Evolutionary conservation across 2,113 vertebrate genomes (phyloP).

Genomic region (Podilymbus podiceps): DNA sequence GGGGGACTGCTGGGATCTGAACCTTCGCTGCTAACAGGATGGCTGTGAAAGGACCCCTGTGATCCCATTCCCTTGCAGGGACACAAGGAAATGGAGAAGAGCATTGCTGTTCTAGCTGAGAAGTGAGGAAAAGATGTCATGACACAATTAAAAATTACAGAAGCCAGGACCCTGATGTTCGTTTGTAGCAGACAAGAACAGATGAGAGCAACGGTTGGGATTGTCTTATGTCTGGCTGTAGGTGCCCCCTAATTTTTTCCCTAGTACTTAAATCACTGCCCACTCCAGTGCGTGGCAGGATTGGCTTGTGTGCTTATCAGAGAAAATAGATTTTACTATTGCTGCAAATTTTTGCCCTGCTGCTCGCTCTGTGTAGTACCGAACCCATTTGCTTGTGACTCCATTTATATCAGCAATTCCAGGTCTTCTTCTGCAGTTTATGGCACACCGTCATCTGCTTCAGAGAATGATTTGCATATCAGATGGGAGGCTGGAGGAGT

Average conservation of each 20-base stretch:
- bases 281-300: background rate
- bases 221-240: background rate
- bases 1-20: background rate
- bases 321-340: slow-evolving; percentile 14
- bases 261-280: background rate
- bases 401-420: slow-evolving; percentile 29
- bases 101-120: background rate
- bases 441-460: slow-evolving; percentile 64
- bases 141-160: slow-evolving; percentile 1
- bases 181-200: background rate
- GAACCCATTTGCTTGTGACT: slow-evolving; percentile 64
- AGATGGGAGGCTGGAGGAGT: background rate
- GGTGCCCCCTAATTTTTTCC: background rate
- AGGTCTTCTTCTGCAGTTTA: slow-evolving; percentile 50
- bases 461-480: slow-evolving; percentile 59
- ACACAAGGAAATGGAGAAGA: background rate
- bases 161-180: background rate
- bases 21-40: background rate
- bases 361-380: background rate
- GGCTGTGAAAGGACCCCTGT: background rate
- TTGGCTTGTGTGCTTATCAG: background rate
- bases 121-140: background rate
- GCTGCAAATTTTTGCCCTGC: slow-evolving; percentile 11
- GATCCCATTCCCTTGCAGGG: background rate
- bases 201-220: background rate